These are phyloP conservation scores for Chaenogobius annularis DNA, from an alignment of 2,113 vertebrate species.

Conservation along the genomic window DNA sequence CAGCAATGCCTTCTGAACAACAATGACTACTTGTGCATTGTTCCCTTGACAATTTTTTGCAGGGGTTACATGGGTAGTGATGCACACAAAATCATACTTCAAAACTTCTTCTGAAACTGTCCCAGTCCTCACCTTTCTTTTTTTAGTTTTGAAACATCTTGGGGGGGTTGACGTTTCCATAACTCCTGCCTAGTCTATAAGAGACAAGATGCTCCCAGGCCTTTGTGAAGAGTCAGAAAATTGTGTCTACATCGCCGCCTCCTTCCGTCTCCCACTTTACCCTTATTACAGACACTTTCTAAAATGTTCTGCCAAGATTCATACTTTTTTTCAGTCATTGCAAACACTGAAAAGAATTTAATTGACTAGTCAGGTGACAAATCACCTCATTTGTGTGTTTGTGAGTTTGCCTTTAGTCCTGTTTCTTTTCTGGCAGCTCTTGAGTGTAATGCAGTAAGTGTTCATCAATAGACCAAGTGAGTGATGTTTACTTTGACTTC, in stretches of 20 bases:
- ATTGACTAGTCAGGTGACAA: conserved; percentile 59
- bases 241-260: conserved; percentile 46
- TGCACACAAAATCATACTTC: conserved; percentile 22
- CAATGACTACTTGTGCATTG: not conserved
- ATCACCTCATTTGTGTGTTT: conserved; percentile 64
- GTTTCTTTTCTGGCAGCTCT: conserved; percentile 24
- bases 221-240: conserved; percentile 48
- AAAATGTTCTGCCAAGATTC: conserved; percentile 3
- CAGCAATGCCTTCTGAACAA: not conserved
- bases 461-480: conserved; percentile 27
- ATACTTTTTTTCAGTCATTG: conserved; percentile 10
- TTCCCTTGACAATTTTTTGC: conserved; percentile 67
- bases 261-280: conserved; percentile 32
- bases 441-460: conserved; percentile 21
- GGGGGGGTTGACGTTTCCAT: conserved; percentile 45
- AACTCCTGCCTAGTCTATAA: conserved; percentile 59
- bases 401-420: conserved; percentile 56
- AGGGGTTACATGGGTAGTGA: conserved; percentile 56
- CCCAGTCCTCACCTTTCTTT: conserved; percentile 44
- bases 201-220: conserved; percentile 49
- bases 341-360: conserved; percentile 55
- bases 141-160: conserved; percentile 63
- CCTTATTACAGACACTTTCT: not conserved
- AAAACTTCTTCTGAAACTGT: conserved; percentile 36
- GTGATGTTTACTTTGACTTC: conserved; percentile 15